Conservation (phyloP, 2,888 invertebrate species). For the Germaria angustata region DNA sequence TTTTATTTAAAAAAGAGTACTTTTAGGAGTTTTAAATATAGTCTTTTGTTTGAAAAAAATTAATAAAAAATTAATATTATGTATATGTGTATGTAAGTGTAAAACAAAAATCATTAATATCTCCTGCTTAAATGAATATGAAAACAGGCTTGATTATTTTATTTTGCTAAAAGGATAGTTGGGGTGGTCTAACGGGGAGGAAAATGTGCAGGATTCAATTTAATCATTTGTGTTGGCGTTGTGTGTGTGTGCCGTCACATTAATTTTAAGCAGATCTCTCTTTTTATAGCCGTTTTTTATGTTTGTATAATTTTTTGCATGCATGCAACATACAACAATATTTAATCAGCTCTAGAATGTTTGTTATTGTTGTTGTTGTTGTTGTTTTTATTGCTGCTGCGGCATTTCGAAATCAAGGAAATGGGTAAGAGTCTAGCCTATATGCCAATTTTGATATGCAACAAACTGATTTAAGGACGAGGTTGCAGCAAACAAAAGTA, state of each 20-base stretch:
- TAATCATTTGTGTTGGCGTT: slow-evolving; percentile 49
- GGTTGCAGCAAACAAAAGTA: background rate
- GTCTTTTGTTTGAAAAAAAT: background rate
- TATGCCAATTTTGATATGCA: slow-evolving; percentile 46
- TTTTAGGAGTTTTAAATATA: slow-evolving; percentile 40
- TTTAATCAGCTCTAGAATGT: slow-evolving; percentile 50
- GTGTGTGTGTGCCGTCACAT: slow-evolving; percentile 40
- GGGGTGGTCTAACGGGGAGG: background rate
- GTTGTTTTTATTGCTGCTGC: too few relatives aligned
- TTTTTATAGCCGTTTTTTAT: background rate
- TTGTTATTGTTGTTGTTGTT: slow-evolving; percentile 16
- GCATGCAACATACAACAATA: background rate
- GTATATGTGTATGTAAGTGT: background rate
- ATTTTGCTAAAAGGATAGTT: too few relatives aligned
- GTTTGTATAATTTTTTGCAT: background rate
- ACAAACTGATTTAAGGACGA: background rate
- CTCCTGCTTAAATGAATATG: background rate
- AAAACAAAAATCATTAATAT: slow-evolving; percentile 21
- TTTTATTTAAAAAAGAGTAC: slow-evolving; percentile 18
- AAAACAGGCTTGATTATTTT: background rate
- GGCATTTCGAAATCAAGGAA: slow-evolving; percentile 20
- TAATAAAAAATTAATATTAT: background rate
- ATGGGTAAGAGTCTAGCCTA: slow-evolving; percentile 40
- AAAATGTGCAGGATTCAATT: slow-evolving; percentile 35
- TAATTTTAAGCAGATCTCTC: slow-evolving; percentile 61